These are phyloP conservation scores for Meriones psammophilus DNA, from an alignment of 2,797 vertebrate species.

Conservation along the genomic window DNA sequence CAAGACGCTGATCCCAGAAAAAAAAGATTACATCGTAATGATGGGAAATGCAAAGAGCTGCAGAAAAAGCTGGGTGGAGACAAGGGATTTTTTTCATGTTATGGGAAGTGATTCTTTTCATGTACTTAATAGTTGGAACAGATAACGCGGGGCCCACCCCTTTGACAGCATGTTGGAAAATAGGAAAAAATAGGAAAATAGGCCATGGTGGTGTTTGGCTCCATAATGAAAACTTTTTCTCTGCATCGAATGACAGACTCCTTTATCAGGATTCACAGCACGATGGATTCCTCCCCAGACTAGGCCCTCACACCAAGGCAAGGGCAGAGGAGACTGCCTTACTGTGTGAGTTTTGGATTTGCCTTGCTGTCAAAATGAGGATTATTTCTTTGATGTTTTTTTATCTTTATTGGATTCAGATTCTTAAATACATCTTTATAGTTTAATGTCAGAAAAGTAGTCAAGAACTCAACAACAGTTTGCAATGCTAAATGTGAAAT, in stretches of 20 bases:
- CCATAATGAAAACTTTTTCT: neutral
- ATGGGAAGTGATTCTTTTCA: neutral
- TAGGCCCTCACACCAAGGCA: neutral
- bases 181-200: neutral
- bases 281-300: neutral
- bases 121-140: neutral
- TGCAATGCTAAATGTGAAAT: conserved; percentile 20
- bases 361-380: neutral
- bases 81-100: neutral
- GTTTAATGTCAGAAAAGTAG: conserved; percentile 1
- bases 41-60: neutral
- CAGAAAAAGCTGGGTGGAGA: neutral
- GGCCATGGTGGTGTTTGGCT: neutral
- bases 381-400: conserved; percentile 36
- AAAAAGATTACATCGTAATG: neutral
- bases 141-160: neutral
- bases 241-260: neutral
- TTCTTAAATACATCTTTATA: neutral
- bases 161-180: neutral
- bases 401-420: conserved; percentile 29
- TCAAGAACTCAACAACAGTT: neutral
- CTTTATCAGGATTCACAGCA: neutral
- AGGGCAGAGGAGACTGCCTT: neutral
- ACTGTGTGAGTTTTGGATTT: conserved; percentile 7
- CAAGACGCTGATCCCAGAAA: neutral